phyloP scores from a whole-genome alignment of 2,888 invertebrate genomes.

The Ophion ellenae region DNA sequence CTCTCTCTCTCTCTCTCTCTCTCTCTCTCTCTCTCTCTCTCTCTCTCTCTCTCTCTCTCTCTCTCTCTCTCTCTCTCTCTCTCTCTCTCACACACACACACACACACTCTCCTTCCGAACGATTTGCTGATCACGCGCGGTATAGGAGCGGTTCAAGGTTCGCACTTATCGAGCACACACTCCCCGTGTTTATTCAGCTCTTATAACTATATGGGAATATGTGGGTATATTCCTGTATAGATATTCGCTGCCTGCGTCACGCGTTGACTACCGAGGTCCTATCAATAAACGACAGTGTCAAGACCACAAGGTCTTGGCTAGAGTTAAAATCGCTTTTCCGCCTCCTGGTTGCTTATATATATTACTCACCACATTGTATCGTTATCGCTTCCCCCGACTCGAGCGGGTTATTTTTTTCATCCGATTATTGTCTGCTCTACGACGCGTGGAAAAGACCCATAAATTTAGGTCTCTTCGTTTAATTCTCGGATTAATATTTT shows the following conservation, averaged over 20 bases:
- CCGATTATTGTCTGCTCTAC: conserved; percentile 3
- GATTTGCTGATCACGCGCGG: conserved; percentile 36
- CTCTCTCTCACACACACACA: background rate
- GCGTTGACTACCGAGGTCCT: conserved; percentile 61
- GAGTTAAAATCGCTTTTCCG: conserved; percentile 62
- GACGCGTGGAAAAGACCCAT: background rate
- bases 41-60: conserved; percentile 4
- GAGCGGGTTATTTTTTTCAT: background rate
- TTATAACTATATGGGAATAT: conserved; percentile 18
- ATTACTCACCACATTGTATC: background rate
- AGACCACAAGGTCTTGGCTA: conserved; percentile 72
- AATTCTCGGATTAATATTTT: background rate
- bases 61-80: background rate
- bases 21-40: background rate
- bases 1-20: conserved; percentile 1
- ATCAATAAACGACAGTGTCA: conserved; percentile 74
- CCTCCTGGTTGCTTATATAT: conserved; percentile 25
- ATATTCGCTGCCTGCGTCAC: conserved; percentile 57
- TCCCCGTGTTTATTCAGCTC: conserved; percentile 21
- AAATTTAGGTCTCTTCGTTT: background rate
- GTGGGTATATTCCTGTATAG: conserved; percentile 33
- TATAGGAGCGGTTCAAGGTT: conserved; percentile 62
- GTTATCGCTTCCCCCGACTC: conserved; percentile 28
- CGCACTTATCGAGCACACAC: conserved; percentile 49
- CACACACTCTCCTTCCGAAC: background rate